Evolutionary conservation across 1,140 invertebrate genomes (phyloP), one percentile per base, ranked within the genome.

Genomic region (Berghia stephanieae): DNA sequence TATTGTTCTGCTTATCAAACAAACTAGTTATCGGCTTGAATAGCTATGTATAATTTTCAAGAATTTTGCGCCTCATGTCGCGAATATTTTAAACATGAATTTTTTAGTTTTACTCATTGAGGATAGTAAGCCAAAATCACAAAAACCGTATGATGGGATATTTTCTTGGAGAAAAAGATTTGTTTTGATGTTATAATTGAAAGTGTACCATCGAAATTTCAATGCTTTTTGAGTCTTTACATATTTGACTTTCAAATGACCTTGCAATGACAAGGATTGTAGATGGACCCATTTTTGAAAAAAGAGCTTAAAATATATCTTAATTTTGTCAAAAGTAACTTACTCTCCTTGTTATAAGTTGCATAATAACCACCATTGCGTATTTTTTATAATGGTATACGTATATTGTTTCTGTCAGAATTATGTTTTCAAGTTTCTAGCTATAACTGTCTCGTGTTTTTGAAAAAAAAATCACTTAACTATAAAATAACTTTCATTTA

Each of bases 201-300:
- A 46, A 44, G 1, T 76, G 74, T 67, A 42, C 52, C 74, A 76
- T 6, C 24, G 73, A 60, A 27, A 76, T 68, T 60, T 69, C 68
- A 68, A 75, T 27, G 40, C 55, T 6, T 27, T 49, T 77, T 27
- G 43, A 57, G 18, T 67, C 10, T 55, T 69, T 27, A 16, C 18
- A 27, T 40, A n/a, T 77, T 38, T 77, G 79, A 74, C 75, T 77
- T 80, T 80, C 74, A 80, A 67, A 67, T 80, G 79, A 80, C 75
- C 79, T 77, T 76, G 40, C 43, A n/a, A 42, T 73, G 31, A 70
- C 69, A 46, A 77, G 70, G 46, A 49, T 80, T 31, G 55, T 6
- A 42, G 42, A 34, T 67, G 75, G 75, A 80, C 79, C 75, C 79
- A 68, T 80, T 77, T 80, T 77, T 77, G 75, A 34, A 52, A 80